Evolutionary conservation across 2,113 vertebrate species (phyloP).

Genomic region (Indicator indicator): DNA sequence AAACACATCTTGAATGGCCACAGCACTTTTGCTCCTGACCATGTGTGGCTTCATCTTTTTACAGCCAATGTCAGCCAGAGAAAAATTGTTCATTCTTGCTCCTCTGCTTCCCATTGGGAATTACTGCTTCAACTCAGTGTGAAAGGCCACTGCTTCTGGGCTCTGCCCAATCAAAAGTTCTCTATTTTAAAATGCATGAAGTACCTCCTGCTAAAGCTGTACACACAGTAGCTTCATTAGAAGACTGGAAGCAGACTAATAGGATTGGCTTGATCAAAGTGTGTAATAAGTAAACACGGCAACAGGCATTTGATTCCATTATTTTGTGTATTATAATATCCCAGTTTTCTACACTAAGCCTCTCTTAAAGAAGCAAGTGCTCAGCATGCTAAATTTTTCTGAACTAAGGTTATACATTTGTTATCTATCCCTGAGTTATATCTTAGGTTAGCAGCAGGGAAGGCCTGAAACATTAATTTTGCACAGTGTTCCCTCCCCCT

Average conservation of each 20-base stretch:
- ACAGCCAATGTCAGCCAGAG: background rate
- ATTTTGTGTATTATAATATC: background rate
- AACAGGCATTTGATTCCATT: background rate
- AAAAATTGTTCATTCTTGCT: background rate
- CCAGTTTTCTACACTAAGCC: background rate
- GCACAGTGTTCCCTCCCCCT: background rate
- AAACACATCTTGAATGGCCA: rapidly evolving
- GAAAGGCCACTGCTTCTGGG: background rate
- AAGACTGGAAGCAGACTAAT: background rate
- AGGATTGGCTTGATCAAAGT: slow-evolving; percentile 5
- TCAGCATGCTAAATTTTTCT: background rate
- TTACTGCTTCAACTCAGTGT: background rate
- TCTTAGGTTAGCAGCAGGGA: background rate
- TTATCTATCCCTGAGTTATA: background rate
- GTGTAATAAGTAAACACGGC: background rate
- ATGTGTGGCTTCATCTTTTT: background rate
- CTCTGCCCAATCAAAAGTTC: background rate
- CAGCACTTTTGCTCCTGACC: background rate
- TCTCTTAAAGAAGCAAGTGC: background rate
- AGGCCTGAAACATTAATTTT: background rate
- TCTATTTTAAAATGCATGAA: background rate
- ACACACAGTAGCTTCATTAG: background rate
- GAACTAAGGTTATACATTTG: background rate
- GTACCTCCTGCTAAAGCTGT: background rate
- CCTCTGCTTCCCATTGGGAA: background rate